Base-by-base conservation (phyloP, 1,140 invertebrate species). In the Drosophila ananassae region DNA sequence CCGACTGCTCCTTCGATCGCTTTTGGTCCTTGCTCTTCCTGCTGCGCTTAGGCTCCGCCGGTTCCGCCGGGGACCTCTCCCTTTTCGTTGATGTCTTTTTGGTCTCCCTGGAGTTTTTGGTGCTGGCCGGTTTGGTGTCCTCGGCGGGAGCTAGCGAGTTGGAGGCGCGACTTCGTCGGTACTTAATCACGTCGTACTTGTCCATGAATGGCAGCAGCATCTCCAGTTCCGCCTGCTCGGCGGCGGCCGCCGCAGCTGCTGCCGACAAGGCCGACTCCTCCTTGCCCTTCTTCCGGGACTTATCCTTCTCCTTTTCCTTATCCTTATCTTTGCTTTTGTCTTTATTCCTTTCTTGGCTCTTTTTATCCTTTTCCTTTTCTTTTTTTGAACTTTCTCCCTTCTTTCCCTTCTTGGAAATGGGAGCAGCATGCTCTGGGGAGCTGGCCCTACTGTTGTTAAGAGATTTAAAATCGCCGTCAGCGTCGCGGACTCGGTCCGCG, bases 131-230 rank as follows among this genome's bases (percentile, higher is more conserved):
- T 39, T 80, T 84, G 24, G 77, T 54, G 10, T 89, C 84, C 28
- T 89, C 84, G 34, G 77, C 74, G 17, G 67, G 66, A 6, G 68
- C 67, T 13, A 87, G 9, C 3, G 82, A 87, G 53, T 71, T 81
- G 47, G 77, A 75, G 48, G 73, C 82, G 56, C 94, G 93, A n/a
- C 94, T 93, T 71, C 93, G 92, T 57, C 94, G 92, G 83, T 94
- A 94, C 78, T 95, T 95, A 48, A 95, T 95, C 69, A 94, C 94
- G 77, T 95, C 94, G 79, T 93, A 94, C 83, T 94, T 94, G 73
- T 94, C 93, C 67, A 91, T 69, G 10, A 91, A 91, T 2, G 89
- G 90, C 24, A 91, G 21, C 34, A 91, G 41, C 90, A 91, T 91
- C 50, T 81, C 77, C 25, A 91, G 50, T 28, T 91, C 89, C 2